Conservation (phyloP, 35 echinoderm and acorn worm species). For the Lytechinus pictus region DNA sequence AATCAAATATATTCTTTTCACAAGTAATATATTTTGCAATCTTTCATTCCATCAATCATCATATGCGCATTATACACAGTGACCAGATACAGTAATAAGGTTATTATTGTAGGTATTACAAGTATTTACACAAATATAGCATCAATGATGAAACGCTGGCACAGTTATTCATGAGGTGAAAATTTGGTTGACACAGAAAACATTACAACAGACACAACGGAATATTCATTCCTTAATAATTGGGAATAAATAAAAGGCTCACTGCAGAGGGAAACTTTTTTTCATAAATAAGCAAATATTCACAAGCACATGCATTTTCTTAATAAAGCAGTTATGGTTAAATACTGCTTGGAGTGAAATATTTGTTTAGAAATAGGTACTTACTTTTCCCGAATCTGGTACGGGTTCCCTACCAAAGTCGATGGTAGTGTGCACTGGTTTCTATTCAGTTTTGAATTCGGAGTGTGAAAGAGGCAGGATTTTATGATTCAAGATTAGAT, state of each 20-base stretch:
- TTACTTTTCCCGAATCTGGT: background rate
- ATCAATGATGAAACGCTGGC: no score
- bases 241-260: background rate
- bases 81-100: no score
- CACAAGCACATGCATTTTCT: background rate
- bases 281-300: background rate
- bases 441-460: background rate
- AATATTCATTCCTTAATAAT: background rate
- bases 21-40: no score
- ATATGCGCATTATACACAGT: no score
- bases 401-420: background rate
- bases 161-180: background rate
- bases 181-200: background rate
- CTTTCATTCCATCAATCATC: no score
- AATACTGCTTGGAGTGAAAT: background rate
- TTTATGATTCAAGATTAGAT: background rate
- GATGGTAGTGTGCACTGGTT: constrained; percentile 35
- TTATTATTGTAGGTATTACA: no score
- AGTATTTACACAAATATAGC: no score
- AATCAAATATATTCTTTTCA: no score
- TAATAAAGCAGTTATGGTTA: background rate
- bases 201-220: background rate
- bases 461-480: background rate
- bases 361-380: background rate
- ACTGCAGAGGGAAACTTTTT: background rate